Conservation (phyloP, 2,888 invertebrate genomes). For the Dicranocentrus wangi region DNA sequence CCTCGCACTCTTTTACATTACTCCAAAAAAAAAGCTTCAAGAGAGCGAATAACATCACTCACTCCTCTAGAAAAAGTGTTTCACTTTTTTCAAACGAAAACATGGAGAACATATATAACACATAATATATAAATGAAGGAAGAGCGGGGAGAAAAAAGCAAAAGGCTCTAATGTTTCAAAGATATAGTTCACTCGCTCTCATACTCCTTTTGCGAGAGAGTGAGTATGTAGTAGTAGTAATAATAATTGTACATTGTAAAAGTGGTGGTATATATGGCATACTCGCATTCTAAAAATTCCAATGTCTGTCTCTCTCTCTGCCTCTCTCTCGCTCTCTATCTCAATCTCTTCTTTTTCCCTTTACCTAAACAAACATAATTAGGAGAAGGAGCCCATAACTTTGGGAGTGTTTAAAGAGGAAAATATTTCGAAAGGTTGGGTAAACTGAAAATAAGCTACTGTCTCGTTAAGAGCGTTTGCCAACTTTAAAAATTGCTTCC, state of each 20-base stretch:
- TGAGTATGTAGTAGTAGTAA: no score
- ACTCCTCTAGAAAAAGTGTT: slow-evolving; percentile 53
- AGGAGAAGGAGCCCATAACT: slow-evolving; percentile 59
- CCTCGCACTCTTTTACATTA: slow-evolving; percentile 18
- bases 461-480: slow-evolving; percentile 63
- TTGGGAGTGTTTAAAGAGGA: slow-evolving; percentile 61
- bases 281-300: no score
- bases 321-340: slow-evolving; percentile 17
- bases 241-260: no score
- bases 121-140: background rate
- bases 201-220: no score
- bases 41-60: slow-evolving; percentile 56
- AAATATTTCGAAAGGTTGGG: slow-evolving; percentile 66
- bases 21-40: slow-evolving; percentile 8
- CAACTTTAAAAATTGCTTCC: slow-evolving; percentile 61
- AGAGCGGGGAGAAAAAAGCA: background rate
- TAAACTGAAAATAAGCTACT: slow-evolving; percentile 66
- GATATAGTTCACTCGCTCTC: no score
- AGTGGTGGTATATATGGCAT: no score
- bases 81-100: slow-evolving; percentile 52
- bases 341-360: slow-evolving; percentile 44
- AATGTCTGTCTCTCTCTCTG: no score
- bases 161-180: slow-evolving; percentile 1
- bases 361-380: slow-evolving; percentile 67
- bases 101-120: slow-evolving; percentile 20